Percentiles rank a stretch among this genome's conserved stretches.
phyloP scores from a whole-genome alignment of 1,140 invertebrate species.

The Bradysia coprophila region DNA sequence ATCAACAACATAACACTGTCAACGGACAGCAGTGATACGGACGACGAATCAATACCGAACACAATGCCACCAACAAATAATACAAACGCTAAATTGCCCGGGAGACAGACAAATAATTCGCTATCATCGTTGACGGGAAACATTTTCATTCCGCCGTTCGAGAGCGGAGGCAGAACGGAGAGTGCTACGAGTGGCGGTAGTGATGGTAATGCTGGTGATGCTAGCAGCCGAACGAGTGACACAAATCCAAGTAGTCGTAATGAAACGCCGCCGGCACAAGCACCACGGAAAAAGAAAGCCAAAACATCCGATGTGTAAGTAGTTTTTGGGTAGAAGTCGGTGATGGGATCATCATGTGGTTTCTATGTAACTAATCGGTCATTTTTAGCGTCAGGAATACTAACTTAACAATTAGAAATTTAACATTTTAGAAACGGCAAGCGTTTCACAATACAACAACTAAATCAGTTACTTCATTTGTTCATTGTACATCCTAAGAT shows the following conservation, averaged over 20 bases:
- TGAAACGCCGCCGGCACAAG: too few species aligned
- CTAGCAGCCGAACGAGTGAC: too few species aligned
- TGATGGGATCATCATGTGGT: too few species aligned
- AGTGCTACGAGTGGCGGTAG: not conserved
- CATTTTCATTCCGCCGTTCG: slow-evolving; percentile 47
- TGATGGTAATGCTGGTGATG: not conserved
- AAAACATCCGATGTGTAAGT: slow-evolving; percentile 46
- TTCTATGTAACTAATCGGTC: too few species aligned
- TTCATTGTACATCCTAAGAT: too few species aligned
- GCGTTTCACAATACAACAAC: too few species aligned
- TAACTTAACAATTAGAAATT: too few species aligned
- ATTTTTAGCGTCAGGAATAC: too few species aligned
- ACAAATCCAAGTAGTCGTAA: too few species aligned
- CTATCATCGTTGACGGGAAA: slow-evolving; percentile 63
- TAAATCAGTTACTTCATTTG: too few species aligned
- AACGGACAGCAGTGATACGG: not conserved
- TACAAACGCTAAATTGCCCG: slow-evolving; percentile 33
- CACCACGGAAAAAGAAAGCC: slow-evolving; percentile 29
- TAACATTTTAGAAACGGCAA: too few species aligned
- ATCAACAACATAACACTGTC: not conserved
- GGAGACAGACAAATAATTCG: slow-evolving; percentile 73
- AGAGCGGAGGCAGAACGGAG: slow-evolving; percentile 4
- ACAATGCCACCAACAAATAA: slow-evolving; percentile 22
- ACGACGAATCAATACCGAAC: not conserved
- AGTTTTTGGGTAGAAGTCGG: too few species aligned